Percentiles rank a stretch among this genome's conserved stretches.
Evolutionary conservation across 2,888 invertebrate species (phyloP).

Genomic region (Tiphia femorata): DNA sequence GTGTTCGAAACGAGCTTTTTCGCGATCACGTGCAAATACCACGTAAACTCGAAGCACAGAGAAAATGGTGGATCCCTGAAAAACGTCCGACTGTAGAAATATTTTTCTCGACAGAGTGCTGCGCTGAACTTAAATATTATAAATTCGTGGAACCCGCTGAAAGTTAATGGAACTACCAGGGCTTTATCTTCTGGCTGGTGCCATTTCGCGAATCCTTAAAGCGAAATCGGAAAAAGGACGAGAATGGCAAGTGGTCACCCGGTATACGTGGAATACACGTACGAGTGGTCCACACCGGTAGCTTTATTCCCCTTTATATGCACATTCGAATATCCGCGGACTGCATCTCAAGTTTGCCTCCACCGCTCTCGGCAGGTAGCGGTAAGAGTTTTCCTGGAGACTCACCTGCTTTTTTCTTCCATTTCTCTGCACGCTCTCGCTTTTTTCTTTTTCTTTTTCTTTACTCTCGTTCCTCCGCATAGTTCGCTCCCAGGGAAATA

Average conservation of each 20-base stretch:
- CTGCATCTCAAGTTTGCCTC: conserved; percentile 51
- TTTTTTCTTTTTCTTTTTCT: no score
- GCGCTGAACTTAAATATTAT: no score
- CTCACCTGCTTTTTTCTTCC: conserved; percentile 22
- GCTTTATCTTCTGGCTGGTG: no score
- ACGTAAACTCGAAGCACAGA: no score
- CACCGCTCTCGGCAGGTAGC: conserved; percentile 24
- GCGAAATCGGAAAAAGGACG: conserved; percentile 14
- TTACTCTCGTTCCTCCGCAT: conserved; percentile 19
- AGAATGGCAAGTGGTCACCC: conserved; percentile 28
- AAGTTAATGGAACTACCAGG: no score
- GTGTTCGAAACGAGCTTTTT: no score
- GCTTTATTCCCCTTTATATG: conserved; percentile 51
- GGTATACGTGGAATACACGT: conserved; percentile 34
- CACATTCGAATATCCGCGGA: conserved; percentile 52
- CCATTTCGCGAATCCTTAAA: no score
- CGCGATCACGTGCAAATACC: no score
- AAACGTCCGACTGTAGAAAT: no score
- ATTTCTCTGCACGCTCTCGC: neutral
- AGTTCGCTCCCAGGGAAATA: conserved; percentile 37
- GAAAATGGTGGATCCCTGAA: no score
- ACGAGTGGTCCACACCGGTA: conserved; percentile 29
- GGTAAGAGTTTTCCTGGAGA: conserved; percentile 44
- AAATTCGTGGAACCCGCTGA: no score
- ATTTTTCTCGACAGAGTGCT: no score